Conservation (phyloP, 2,888 invertebrate species). For the Pachycephus smyrnensis region DNA sequence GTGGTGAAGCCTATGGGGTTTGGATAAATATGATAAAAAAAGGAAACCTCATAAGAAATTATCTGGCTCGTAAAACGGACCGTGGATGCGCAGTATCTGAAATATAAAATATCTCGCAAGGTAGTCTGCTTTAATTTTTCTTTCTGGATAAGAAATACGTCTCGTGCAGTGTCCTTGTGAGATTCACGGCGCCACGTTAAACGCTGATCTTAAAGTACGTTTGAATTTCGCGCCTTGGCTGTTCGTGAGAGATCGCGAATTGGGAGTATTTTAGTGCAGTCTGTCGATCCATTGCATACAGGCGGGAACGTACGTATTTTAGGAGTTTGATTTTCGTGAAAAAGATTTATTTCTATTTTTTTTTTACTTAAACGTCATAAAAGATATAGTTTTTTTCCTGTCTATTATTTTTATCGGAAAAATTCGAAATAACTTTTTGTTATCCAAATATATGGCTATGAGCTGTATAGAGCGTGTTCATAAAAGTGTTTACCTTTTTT, state of each 20-base stretch:
- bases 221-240: not conserved
- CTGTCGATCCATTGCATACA: not conserved
- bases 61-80: not conserved
- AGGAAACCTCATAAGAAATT: not conserved
- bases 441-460: not conserved
- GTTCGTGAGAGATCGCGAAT: not conserved
- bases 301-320: too few species aligned
- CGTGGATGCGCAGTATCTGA: not conserved
- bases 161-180: not conserved
- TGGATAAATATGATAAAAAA: not conserved
- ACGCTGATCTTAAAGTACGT: not conserved
- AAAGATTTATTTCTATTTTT: too few species aligned
- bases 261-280: not conserved
- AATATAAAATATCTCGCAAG: not conserved
- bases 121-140: not conserved
- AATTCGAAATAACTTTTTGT: not conserved
- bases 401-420: not conserved
- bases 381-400: not conserved
- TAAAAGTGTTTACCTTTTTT: not conserved
- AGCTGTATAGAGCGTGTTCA: not conserved
- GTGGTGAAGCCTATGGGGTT: not conserved
- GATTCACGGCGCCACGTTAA: not conserved
- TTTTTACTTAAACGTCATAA: not conserved
- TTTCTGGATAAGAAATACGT: not conserved
- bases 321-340: not conserved